Evolutionary conservation across 2,113 vertebrate species (phyloP), one percentile per base, ranked within the genome.

Genomic region (Vireo altiloquus): DNA sequence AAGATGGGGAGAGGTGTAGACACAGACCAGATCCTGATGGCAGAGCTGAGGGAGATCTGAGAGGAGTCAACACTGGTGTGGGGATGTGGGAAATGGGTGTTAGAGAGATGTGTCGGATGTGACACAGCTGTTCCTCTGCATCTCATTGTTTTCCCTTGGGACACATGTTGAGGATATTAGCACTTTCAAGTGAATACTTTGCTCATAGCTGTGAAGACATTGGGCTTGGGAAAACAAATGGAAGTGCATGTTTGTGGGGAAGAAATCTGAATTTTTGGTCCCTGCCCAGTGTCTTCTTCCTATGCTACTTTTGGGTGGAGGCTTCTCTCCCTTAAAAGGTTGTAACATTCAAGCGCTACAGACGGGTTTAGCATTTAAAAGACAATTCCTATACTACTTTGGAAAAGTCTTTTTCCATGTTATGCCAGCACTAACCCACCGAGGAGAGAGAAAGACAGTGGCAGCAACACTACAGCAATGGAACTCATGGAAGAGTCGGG

Each of bases 351-450:
- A 87, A 64, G 82, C 78, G 56, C 82, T 74, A 94, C 10, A n/a
- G 31, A 77, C 14, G 9, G 11, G 40, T 86, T 95, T 96, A 93
- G 64, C 87, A 90, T 70, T 95, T 94, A 80, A 96, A 90, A 93
- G 87, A 21, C 42, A 80, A 65, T 35, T 77, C 11, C 56, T 70
- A 37, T 1, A 63, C 57, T 39, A 47, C 63, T 86, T 74, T 64
- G 71, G 82, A 47, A 47, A 90, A 77, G 42, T 27, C 40, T 47
- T 10, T 56, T 92, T 69, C 40, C 30, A 33, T 25, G 60, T 72
- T 65, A 70, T 15, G 4, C 33, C 78, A 50, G 27, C 27, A 49
- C 30, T 65, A 89, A 74, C 35, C 53, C 59, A 60, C 1, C 52
- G 39, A 40, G 46, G 64, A 88, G 33, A 76, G 56, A 25, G 47